phyloP scores from a whole-genome alignment of 2,888 invertebrate species.

The Glyphotaelius pellucidus region DNA sequence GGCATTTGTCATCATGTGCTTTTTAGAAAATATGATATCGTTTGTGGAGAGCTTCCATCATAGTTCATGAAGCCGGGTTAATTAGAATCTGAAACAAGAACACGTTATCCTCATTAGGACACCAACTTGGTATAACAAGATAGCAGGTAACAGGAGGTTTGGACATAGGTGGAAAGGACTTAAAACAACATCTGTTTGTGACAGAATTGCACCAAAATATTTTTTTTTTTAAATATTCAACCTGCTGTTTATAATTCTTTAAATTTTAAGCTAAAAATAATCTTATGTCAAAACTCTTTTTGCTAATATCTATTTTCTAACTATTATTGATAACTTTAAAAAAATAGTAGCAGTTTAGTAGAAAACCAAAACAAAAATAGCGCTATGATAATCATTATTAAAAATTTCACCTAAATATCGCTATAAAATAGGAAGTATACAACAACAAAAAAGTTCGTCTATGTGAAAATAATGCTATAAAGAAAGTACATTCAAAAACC shows the following conservation, averaged over 20 bases:
- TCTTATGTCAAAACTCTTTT: too few species aligned
- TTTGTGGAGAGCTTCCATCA: slow-evolving; percentile 61
- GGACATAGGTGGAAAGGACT: neutral
- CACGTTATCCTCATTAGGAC: neutral
- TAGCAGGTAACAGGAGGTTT: neutral
- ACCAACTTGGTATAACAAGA: neutral
- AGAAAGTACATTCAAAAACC: neutral
- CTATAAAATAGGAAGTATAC: neutral
- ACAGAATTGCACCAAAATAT: neutral
- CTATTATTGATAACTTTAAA: neutral
- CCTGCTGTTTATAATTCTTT: neutral
- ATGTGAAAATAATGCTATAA: neutral
- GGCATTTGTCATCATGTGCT: slow-evolving; percentile 62
- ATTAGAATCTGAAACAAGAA: slow-evolving; percentile 58
- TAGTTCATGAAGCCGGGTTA: slow-evolving; percentile 45
- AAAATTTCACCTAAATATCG: neutral
- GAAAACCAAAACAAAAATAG: neutral
- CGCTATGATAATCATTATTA: neutral
- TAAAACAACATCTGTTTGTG: neutral
- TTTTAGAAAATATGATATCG: slow-evolving; percentile 61
- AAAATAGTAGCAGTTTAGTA: neutral
- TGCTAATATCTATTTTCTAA: neutral
- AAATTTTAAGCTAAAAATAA: neutral
- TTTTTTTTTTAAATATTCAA: too few species aligned
- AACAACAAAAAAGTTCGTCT: neutral